Conservation (phyloP, 64 coral and sea anemone species). For the Platygyra sinensis region DNA sequence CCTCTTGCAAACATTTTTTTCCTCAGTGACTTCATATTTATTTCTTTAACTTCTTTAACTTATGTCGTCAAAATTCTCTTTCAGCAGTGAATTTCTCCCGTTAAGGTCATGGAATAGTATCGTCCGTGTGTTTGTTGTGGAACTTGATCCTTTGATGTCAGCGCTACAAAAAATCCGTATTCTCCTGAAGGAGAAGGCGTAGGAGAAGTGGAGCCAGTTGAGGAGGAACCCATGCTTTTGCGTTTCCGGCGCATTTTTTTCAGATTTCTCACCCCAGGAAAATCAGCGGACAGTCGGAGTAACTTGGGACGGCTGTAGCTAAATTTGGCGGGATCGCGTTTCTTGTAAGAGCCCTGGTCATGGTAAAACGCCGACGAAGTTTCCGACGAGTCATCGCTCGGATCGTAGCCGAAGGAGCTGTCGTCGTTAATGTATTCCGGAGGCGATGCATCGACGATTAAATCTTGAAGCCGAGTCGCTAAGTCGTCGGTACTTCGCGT, state of each 20-base stretch:
- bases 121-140: constrained; percentile 3
- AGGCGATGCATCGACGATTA: constrained; percentile 53
- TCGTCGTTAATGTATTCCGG: constrained; percentile 73
- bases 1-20: background rate
- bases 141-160: constrained; percentile 60
- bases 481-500: background rate
- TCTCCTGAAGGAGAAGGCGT: constrained; percentile 50
- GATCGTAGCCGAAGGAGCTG: constrained; percentile 85
- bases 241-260: constrained; percentile 87
- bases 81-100: background rate
- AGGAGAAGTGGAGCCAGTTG: constrained; percentile 51
- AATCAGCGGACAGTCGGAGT: constrained; percentile 68
- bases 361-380: constrained; percentile 68
- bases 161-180: constrained; percentile 86
- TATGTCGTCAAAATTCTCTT: background rate
- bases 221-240: constrained; percentile 84
- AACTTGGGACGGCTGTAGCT: constrained; percentile 75
- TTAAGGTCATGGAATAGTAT: constrained; percentile 40
- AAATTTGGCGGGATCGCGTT: constrained; percentile 48
- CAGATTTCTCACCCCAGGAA: constrained; percentile 84
- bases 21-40: background rate
- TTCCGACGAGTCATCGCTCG: constrained; percentile 90
- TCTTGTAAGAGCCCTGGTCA: constrained; percentile 13
- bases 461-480: constrained; percentile 40
- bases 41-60: background rate